Evolutionary conservation across 1,140 invertebrate genomes (phyloP).

Genomic region (Calliphora vicina): DNA sequence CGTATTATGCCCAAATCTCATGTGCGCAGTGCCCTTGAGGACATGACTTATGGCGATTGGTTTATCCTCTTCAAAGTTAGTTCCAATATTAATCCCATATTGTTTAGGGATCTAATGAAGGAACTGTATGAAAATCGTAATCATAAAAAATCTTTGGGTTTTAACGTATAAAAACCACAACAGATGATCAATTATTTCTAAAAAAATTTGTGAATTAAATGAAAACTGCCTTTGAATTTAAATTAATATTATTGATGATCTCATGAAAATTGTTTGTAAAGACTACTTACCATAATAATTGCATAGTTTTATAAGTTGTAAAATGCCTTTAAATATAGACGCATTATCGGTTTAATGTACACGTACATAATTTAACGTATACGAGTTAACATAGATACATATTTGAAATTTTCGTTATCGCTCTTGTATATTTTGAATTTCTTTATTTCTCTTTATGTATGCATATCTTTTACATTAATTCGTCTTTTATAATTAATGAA

Average conservation of each 20-base stretch:
- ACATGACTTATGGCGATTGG: constrained; percentile 71
- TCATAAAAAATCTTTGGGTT: constrained; percentile 25
- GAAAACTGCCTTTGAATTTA: neutral
- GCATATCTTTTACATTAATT: too few relatives aligned
- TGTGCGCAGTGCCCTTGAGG: constrained; percentile 40
- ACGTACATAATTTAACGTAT: neutral
- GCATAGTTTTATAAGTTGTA: constrained; percentile 8
- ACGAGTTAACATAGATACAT: neutral
- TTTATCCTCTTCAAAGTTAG: constrained; percentile 73
- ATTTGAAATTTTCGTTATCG: neutral
- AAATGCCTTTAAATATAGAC: neutral
- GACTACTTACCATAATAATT: neutral
- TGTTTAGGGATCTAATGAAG: constrained; percentile 68
- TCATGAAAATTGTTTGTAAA: neutral
- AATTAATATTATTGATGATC: neutral
- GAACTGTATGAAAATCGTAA: constrained; percentile 58
- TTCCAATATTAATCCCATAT: constrained; percentile 72
- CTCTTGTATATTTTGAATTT: neutral
- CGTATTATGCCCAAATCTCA: constrained; percentile 45
- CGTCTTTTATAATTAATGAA: too few relatives aligned
- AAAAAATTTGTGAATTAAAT: neutral
- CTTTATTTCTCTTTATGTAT: too few relatives aligned
- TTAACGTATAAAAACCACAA: neutral
- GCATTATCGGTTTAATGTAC: neutral
- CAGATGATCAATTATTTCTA: too few relatives aligned